Base-by-base conservation (phyloP, 1,140 invertebrate genomes). In the Drosophila miranda region DNA sequence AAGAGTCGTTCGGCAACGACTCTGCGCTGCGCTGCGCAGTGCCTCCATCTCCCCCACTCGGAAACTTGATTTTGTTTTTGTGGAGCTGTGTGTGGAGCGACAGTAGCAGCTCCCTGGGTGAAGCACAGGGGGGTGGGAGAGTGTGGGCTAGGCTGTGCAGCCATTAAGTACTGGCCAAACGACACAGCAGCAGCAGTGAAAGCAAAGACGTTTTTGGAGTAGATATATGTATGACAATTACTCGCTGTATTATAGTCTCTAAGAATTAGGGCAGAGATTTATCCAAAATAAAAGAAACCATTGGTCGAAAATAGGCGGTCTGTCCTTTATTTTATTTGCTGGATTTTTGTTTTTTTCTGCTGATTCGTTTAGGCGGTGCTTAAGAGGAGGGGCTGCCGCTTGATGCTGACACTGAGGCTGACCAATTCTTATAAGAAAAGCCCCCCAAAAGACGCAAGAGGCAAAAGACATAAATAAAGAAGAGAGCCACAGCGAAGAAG, bases 391-490 rank as follows among this genome's bases (percentile, higher is more conserved):
- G 49, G 68, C 46, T 66, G 70, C 55, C 9, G 16, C 43, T 1
- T 34, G 43, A 43, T 26, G 44, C 51, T 41, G 66, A 53, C n/a
- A 43, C 69, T 49, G 52, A 26, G 30, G 68, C 78, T 83, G 75
- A 79, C 61, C 80, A 79, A 83, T 76, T 84, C 79, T 60, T 84
- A 84, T 83, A 77, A 80, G 81, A 86, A 84, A 80, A 86, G 81
- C 60, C 66, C 59, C 45, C 67, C 59, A 72, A 62, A 61, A 75
- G 58, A 64, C 59, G 58, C 62, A 51, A 53, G 52, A 54, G 70
- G 79, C 79, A 61, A 81, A 75, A 70, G 66, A 58, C 79, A 83
- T 83, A 83, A 83, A 83, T 83, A 83, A 86, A 84, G 80, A 86
- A 86, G 80, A 81, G 53, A 61, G 64, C 61, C 64, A 66, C 64